Percentiles rank a stretch among this genome's conserved stretches.
Evolutionary conservation across 2,113 vertebrate species (phyloP).

Genomic region (Engraulis encrasicolus): DNA sequence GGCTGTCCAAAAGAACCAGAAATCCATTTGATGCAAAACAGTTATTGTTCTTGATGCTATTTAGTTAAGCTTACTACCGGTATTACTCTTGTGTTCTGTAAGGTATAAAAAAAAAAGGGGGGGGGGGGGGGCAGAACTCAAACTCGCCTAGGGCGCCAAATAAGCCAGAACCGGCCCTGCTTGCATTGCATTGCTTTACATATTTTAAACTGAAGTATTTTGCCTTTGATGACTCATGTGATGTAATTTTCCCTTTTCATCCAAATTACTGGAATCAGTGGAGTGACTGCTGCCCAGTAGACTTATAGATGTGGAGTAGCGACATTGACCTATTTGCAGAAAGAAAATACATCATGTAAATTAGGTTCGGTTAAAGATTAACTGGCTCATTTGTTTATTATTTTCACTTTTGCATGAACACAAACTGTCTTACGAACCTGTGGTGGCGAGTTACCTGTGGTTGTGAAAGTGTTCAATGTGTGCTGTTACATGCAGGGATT

Average conservation of each 20-base stretch:
- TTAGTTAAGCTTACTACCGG: too few relatives aligned
- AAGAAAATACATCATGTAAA: not conserved
- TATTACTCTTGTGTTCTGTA: too few relatives aligned
- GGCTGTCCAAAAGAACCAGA: too few relatives aligned
- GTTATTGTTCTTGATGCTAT: too few relatives aligned
- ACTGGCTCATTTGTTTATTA: not conserved
- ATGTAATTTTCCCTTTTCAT: not conserved
- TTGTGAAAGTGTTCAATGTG: too few relatives aligned
- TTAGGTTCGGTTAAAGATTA: not conserved
- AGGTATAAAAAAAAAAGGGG: too few relatives aligned
- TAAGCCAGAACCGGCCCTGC: too few relatives aligned
- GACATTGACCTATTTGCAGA: not conserved
- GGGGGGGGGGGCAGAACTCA: too few relatives aligned
- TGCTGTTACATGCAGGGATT: too few relatives aligned
- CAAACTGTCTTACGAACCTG: not conserved
- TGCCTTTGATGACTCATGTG: not conserved
- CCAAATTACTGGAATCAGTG: not conserved
- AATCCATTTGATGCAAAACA: too few relatives aligned
- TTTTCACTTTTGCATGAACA: not conserved
- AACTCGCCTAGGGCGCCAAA: too few relatives aligned
- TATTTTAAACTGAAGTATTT: not conserved
- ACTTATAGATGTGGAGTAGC: not conserved
- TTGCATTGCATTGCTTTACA: constrained; percentile 9
- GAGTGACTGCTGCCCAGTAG: not conserved
- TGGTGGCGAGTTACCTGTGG: not conserved